Conservation (phyloP, 2,888 invertebrate genomes). For the Ennomos quercinarius region DNA sequence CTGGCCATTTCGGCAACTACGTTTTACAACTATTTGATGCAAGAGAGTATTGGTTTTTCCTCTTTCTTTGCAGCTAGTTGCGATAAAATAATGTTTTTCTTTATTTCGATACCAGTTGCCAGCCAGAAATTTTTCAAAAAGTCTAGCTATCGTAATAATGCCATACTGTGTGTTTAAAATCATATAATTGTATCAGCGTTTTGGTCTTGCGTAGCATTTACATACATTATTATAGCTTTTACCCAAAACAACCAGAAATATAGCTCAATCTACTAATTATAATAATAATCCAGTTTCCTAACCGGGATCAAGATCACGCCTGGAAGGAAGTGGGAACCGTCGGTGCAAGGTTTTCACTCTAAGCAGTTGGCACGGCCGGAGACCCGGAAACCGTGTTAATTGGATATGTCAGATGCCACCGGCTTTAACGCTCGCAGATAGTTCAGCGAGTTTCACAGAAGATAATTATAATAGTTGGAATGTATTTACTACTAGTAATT, state of each 20-base stretch:
- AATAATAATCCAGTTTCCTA: conserved; percentile 20
- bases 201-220: too few species aligned
- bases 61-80: too few species aligned
- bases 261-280: neutral
- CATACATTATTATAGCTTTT: too few species aligned
- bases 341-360: conserved; percentile 42
- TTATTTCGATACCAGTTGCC: too few species aligned
- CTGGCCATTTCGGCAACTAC: too few species aligned
- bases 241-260: neutral
- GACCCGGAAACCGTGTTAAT: conserved; percentile 80
- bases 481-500: neutral
- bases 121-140: too few species aligned
- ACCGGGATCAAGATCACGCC: conserved; percentile 28
- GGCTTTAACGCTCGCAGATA: conserved; percentile 77
- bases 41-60: too few species aligned
- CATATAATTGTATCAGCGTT: too few species aligned
- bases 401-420: conserved; percentile 84
- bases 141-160: too few species aligned
- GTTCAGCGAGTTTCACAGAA: conserved; percentile 50
- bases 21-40: too few species aligned
- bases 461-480: conserved; percentile 9
- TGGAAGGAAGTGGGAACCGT: conserved; percentile 52
- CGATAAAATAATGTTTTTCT: too few species aligned
- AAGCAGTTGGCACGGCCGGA: conserved; percentile 55
- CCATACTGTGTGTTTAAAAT: too few species aligned